Percentiles rank a stretch among this genome's conserved stretches.
These are phyloP conservation scores for Sebastiscus tertius DNA, from an alignment of 2,797 vertebrate genomes.

Conservation along the genomic window DNA sequence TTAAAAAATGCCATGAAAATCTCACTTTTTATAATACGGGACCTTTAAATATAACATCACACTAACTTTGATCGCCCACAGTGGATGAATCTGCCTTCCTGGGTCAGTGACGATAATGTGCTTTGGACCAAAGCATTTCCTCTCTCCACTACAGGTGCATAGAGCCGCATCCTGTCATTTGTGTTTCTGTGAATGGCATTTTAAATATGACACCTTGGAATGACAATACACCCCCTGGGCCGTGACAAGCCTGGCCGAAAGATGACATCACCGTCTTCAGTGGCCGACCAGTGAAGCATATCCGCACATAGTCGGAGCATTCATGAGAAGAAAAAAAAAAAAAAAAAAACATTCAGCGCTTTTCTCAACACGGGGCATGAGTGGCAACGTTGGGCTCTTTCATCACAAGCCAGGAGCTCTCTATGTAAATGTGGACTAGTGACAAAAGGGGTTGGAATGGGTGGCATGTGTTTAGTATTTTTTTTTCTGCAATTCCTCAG, in stretches of 20 bases:
- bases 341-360: constrained; percentile 25
- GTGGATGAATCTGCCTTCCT: background rate
- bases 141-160: constrained; percentile 62
- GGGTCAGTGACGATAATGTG: constrained; percentile 21
- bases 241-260: constrained; percentile 59
- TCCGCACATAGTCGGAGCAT: constrained; percentile 39
- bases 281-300: constrained; percentile 65
- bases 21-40: too few relatives aligned
- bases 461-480: constrained; percentile 31
- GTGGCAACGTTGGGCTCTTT: constrained; percentile 18
- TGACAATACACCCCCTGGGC: constrained; percentile 65
- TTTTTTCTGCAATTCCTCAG: constrained; percentile 33
- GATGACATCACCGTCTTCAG: constrained; percentile 74
- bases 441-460: constrained; percentile 37
- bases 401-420: constrained; percentile 29
- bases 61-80: background rate
- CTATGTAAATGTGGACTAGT: constrained; percentile 21
- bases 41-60: background rate
- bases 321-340: constrained; percentile 23
- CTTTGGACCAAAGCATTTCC: background rate
- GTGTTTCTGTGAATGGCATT: constrained; percentile 64
- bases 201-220: constrained; percentile 70
- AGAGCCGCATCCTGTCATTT: constrained; percentile 67
- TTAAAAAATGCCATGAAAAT: too few relatives aligned
- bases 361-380: constrained; percentile 22